These are phyloP conservation scores for Galagoides demidoff DNA, from an alignment of 2,797 vertebrate genomes.

Conservation along the genomic window DNA sequence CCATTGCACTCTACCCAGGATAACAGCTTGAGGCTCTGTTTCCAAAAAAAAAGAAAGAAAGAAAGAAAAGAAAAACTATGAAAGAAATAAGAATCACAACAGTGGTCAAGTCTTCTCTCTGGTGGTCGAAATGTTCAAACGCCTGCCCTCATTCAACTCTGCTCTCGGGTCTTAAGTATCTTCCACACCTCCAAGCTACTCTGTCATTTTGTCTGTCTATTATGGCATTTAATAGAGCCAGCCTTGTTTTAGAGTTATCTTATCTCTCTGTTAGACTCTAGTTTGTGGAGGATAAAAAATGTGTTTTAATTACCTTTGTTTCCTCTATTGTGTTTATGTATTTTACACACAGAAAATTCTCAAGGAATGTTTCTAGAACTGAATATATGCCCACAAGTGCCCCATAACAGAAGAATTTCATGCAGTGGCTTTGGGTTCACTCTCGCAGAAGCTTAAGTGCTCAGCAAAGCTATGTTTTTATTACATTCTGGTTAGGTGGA, in stretches of 20 bases:
- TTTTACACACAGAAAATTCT: not conserved
- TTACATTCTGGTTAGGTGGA: not conserved
- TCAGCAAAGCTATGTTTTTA: constrained; percentile 17
- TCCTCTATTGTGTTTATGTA: not conserved
- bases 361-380: not conserved
- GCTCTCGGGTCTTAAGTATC: not conserved
- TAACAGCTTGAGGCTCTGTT: too few species aligned
- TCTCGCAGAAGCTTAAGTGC: not conserved
- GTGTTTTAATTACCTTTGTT: constrained; percentile 19
- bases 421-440: not conserved
- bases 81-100: not conserved
- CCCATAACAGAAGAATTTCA: not conserved
- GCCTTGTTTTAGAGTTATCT: not conserved
- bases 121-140: not conserved
- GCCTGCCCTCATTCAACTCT: not conserved
- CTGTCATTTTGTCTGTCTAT: not conserved
- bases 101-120: constrained; percentile 22
- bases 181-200: not conserved
- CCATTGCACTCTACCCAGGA: too few species aligned
- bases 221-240: not conserved
- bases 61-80: not conserved
- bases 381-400: not conserved
- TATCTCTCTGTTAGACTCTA: not conserved
- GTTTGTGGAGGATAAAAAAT: not conserved
- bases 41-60: too few species aligned